phyloP scores from a whole-genome alignment of 2,888 invertebrate species.

The Caprella mutica region DNA sequence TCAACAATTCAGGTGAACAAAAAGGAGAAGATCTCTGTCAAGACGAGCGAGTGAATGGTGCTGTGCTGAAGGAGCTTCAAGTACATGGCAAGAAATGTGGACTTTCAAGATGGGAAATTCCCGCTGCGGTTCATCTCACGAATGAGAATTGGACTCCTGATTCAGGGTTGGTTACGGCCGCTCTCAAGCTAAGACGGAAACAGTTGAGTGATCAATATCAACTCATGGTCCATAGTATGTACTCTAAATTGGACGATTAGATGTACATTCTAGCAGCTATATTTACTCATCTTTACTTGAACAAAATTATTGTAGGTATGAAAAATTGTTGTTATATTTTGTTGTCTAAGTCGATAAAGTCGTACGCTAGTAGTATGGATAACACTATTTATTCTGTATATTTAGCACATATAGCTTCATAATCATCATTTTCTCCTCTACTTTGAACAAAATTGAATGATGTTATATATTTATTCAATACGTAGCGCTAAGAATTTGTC shows the following conservation, averaged over 20 bases:
- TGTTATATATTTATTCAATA: too few species aligned
- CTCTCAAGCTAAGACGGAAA: conserved; percentile 68
- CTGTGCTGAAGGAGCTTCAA: conserved; percentile 66
- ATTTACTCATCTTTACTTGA: too few species aligned
- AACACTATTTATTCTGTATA: too few species aligned
- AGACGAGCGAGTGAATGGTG: conserved; percentile 59
- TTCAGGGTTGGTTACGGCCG: conserved; percentile 92
- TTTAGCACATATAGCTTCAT: too few species aligned
- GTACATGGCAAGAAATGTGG: conserved; percentile 65
- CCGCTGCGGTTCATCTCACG: conserved; percentile 68
- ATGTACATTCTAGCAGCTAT: too few species aligned
- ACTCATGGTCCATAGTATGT: conserved; percentile 42
- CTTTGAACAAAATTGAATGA: too few species aligned
- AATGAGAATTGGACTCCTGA: conserved; percentile 95
- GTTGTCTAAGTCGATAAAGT: too few species aligned
- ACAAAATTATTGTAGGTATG: too few species aligned
- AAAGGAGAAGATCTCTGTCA: conserved; percentile 54
- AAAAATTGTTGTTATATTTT: too few species aligned
- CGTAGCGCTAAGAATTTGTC: too few species aligned
- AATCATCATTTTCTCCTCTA: too few species aligned
- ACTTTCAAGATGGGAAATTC: conserved; percentile 82
- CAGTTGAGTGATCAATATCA: conserved; percentile 10
- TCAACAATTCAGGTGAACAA: conserved; percentile 26
- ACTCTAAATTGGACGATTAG: conserved; percentile 31
- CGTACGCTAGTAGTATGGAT: too few species aligned